Evolutionary conservation across 2,888 invertebrate species (phyloP).

Genomic region (Escarpia spicata): DNA sequence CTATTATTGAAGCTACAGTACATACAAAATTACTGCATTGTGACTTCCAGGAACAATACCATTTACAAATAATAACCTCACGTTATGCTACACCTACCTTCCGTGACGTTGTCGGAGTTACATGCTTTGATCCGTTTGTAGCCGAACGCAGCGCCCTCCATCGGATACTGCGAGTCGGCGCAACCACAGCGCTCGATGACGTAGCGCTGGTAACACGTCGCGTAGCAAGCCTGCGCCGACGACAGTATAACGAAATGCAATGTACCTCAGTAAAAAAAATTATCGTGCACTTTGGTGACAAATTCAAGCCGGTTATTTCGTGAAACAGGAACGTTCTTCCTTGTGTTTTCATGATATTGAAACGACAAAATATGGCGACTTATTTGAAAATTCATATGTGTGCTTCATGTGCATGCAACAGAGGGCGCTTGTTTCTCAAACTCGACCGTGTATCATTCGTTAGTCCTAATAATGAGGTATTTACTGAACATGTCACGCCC

Average conservation of each 20-base stretch:
- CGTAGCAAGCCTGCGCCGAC: conserved; percentile 20
- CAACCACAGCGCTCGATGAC: conserved; percentile 26
- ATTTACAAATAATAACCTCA: neutral
- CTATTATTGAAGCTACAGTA: neutral
- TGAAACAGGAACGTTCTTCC: neutral
- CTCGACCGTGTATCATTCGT: too few species aligned
- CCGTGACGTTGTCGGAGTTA: neutral
- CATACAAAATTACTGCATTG: neutral
- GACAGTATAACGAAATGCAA: neutral
- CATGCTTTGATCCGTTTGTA: neutral
- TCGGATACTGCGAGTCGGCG: conserved; percentile 25
- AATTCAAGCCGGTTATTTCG: neutral
- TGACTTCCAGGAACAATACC: neutral
- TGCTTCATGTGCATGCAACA: neutral
- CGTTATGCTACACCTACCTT: neutral
- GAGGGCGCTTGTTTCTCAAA: too few species aligned
- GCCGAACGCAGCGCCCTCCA: conserved; percentile 20
- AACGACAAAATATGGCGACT: neutral
- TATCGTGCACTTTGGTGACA: neutral
- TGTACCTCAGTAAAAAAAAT: neutral
- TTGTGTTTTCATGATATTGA: neutral
- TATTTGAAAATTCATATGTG: neutral
- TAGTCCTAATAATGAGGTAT: too few species aligned
- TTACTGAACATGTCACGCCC: too few species aligned
- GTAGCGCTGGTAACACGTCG: conserved; percentile 26